These are phyloP conservation scores for Hirudo medicinalis DNA, from an alignment of 1,140 invertebrate species.

Conservation along the genomic window DNA sequence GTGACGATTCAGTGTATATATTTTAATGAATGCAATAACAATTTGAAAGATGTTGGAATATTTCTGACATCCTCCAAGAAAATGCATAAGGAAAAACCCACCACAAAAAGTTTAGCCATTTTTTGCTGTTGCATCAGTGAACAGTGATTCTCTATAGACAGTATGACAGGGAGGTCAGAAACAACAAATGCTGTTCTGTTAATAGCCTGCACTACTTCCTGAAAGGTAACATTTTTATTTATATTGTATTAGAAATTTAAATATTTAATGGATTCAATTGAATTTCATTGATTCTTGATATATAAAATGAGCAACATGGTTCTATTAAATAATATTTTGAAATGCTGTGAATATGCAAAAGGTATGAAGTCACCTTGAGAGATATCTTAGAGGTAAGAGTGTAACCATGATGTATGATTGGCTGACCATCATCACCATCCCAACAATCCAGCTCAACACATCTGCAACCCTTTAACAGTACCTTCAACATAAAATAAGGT, in stretches of 20 bases:
- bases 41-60: not conserved
- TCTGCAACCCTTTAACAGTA: constrained; percentile 34
- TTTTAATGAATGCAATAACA: constrained; percentile 29
- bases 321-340: not conserved
- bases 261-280: not conserved
- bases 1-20: constrained; percentile 31
- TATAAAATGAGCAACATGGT: not conserved
- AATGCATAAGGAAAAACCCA: constrained; percentile 63
- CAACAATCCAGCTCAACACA: constrained; percentile 90
- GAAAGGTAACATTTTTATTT: constrained; percentile 44
- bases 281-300: too few species aligned
- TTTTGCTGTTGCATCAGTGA: constrained; percentile 75
- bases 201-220: constrained; percentile 77
- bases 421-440: constrained; percentile 75
- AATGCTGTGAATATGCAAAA: not conserved
- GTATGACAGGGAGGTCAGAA: constrained; percentile 78
- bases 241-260: too few species aligned
- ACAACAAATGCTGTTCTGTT: constrained; percentile 77
- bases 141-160: constrained; percentile 93
- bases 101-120: constrained; percentile 88
- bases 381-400: constrained; percentile 74
- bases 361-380: constrained; percentile 8
- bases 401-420: constrained; percentile 79
- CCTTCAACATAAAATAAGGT: not conserved
- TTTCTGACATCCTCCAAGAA: not conserved